Conservation (phyloP, 1,140 invertebrate species). For the Lasaia peninsularis region DNA sequence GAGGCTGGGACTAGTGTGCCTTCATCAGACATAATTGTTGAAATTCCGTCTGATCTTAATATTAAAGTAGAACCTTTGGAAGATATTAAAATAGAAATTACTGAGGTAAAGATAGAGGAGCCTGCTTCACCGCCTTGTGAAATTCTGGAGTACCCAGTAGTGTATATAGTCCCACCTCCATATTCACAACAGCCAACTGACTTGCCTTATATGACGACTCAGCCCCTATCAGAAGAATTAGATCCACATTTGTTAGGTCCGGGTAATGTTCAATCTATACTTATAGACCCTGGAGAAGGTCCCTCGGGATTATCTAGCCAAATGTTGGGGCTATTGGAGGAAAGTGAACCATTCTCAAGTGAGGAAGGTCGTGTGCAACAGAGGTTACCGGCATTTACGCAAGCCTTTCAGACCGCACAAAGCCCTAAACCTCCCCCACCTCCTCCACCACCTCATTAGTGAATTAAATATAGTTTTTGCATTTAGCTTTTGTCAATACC, state of each 20-base stretch:
- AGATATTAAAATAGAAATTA: slow-evolving; percentile 37
- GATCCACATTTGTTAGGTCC: slow-evolving; percentile 49
- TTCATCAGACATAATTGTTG: slow-evolving; percentile 60
- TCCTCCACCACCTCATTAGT: slow-evolving; percentile 64
- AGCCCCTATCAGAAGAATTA: slow-evolving; percentile 43
- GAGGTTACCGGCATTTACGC: slow-evolving; percentile 66
- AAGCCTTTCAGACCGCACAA: slow-evolving; percentile 71
- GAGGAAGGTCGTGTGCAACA: slow-evolving; percentile 52
- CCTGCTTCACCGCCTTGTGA: slow-evolving; percentile 50
- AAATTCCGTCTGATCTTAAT: slow-evolving; percentile 52
- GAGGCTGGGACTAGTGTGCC: slow-evolving; percentile 49
- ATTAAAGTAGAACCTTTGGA: slow-evolving; percentile 57
- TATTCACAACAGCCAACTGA: slow-evolving; percentile 45
- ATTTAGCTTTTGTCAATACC: slow-evolving; percentile 61
- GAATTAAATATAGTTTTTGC: slow-evolving; percentile 29
- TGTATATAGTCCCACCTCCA: slow-evolving; percentile 50
- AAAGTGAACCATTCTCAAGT: slow-evolving; percentile 44
- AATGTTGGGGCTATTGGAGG: slow-evolving; percentile 54
- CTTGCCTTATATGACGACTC: slow-evolving; percentile 53
- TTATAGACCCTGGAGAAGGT: slow-evolving; percentile 60
- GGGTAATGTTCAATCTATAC: slow-evolving; percentile 46
- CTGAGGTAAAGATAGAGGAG: slow-evolving; percentile 54
- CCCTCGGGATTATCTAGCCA: slow-evolving; percentile 57
- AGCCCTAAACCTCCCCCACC: slow-evolving; percentile 71
- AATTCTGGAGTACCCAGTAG: slow-evolving; percentile 54